Base-by-base conservation (phyloP, 37 sponge, comb jelly and placozoan genomes). In the Theonella swinhoei region DNA sequence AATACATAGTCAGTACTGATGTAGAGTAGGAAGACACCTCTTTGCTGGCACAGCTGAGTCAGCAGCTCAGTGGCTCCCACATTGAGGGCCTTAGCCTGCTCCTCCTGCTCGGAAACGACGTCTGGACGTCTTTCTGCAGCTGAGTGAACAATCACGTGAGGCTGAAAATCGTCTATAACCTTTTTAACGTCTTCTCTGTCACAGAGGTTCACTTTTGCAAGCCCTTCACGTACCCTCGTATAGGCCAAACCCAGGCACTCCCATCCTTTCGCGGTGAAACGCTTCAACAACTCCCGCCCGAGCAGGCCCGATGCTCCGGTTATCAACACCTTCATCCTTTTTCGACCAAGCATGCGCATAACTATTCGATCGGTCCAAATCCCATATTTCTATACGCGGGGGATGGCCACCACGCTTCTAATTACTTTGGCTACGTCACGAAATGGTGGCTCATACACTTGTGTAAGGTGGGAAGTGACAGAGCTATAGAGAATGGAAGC, bases 101-200 rank as follows among this genome's bases (percentile, higher is more conserved):
- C 75, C 37, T 63, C 32, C 22, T 90, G 66, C 62, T 81, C 87
- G 42, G 93, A 85, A 8, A 96, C 94, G 32, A 83, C 82, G 47
- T 96, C 96, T 11, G 96, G 96, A 32, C 96, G 87, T 30, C 96
- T 89, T 64, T 96, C 96, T 33, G 96, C 96, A 58, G 96, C 96
- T 58, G 89, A 58, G 54, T 96, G 94, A 30, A 96, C 80, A 33
- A 96, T 88, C 8, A 96, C 83, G 3, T 62, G 23, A 14, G 96
- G 96, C 25, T 75, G 24, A 47, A 86, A 85, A n/a, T 90, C 74
- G 20, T 58, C 66, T 24, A 96, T 25, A 1, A 93, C 70, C 34
- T 23, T 42, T 26, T 90, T 82, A 5, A 93, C 89, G 41, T 81
- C 59, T 20, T 0, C 32, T 23, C n/a, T 34, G 22, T 96, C 86